Percentiles rank a stretch among this genome's conserved stretches.
Evolutionary conservation across 2,113 vertebrate genomes (phyloP).

Genomic region (Mobula birostris): DNA sequence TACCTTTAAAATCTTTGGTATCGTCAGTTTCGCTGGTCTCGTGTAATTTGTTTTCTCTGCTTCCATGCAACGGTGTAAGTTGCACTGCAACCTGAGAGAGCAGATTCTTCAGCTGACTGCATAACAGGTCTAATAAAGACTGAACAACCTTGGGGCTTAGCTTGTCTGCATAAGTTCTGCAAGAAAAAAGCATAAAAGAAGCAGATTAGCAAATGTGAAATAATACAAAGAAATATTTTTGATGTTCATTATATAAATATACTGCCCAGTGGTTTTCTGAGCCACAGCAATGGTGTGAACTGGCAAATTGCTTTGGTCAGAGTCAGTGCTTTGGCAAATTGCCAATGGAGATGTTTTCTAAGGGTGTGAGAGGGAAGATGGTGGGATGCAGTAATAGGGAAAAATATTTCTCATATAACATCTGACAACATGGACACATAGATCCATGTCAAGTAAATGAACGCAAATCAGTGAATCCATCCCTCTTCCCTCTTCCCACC

Average conservation of each 20-base stretch:
- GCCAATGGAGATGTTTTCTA: background rate
- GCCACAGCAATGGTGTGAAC: background rate
- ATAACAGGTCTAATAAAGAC: constrained; percentile 85
- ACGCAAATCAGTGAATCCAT: background rate
- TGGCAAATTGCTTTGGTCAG: too few species aligned
- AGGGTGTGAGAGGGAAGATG: background rate
- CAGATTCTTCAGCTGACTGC: constrained; percentile 92
- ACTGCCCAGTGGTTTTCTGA: background rate
- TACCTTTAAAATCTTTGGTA: constrained; percentile 81
- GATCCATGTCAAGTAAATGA: background rate
- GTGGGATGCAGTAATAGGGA: too few species aligned
- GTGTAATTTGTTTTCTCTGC: constrained; percentile 68
- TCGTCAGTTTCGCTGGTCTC: constrained; percentile 67
- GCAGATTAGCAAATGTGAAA: background rate
- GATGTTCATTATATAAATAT: background rate
- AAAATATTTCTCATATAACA: background rate
- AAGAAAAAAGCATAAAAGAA: constrained; percentile 2
- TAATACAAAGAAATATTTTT: background rate
- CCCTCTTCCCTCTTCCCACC: background rate
- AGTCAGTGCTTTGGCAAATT: background rate
- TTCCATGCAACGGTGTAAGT: constrained; percentile 64
- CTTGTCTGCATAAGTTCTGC: constrained; percentile 88
- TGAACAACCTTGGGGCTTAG: constrained; percentile 92
- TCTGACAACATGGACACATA: background rate
- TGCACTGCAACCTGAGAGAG: constrained; percentile 82